Conservation (phyloP, 2,113 vertebrate genomes). For the Epinephelus cyanopodus region DNA sequence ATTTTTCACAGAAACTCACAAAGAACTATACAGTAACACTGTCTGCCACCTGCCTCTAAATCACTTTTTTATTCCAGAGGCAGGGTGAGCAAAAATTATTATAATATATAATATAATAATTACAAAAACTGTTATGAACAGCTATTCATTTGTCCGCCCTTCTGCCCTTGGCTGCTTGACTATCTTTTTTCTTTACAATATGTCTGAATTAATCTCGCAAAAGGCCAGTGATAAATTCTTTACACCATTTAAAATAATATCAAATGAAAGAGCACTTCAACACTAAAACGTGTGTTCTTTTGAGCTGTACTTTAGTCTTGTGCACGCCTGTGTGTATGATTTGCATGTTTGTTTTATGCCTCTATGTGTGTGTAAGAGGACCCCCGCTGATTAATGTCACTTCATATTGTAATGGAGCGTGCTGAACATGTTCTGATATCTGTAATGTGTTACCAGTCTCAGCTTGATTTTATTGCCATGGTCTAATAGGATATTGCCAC, state of each 20-base stretch:
- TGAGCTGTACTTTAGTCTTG: constrained; percentile 30
- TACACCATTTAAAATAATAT: constrained; percentile 39
- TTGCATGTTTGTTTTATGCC: constrained; percentile 75
- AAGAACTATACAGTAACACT: constrained; percentile 36
- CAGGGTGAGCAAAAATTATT: constrained; percentile 47
- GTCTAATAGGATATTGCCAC: constrained; percentile 80
- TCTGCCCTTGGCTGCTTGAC: constrained; percentile 45
- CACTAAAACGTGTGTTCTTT: constrained; percentile 20
- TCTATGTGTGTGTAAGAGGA: constrained; percentile 67
- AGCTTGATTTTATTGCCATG: constrained; percentile 80
- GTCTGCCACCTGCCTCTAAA: constrained; percentile 54
- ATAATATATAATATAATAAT: constrained; percentile 40
- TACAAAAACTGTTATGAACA: constrained; percentile 56
- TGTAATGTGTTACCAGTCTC: constrained; percentile 75
- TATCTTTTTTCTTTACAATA: constrained; percentile 47
- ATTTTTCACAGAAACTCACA: constrained; percentile 38
- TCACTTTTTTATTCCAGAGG: constrained; percentile 52
- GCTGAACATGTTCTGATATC: constrained; percentile 74
- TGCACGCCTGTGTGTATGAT: constrained; percentile 46
- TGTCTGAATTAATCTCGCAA: constrained; percentile 51
- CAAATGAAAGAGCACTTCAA: constrained; percentile 37
- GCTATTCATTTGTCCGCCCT: constrained; percentile 55
- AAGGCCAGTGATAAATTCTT: constrained; percentile 43
- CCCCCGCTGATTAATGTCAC: constrained; percentile 78
- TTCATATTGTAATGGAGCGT: constrained; percentile 75